Conservation (phyloP, 92 coral and sea anemone genomes). For the Porites evermanni region DNA sequence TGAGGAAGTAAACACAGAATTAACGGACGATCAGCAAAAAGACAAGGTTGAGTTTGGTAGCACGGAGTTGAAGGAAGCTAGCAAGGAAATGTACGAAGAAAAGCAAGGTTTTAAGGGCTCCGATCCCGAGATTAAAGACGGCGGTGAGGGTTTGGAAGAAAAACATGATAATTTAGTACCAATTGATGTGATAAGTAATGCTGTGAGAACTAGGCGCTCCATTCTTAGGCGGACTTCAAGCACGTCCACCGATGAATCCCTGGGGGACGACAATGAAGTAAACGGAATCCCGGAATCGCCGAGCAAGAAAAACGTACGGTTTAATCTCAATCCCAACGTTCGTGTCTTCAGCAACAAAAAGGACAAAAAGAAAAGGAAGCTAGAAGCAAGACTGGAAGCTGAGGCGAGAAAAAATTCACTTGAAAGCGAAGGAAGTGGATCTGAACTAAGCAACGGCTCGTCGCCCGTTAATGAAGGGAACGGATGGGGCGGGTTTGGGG, state of each 20-base stretch:
- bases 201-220: conserved; percentile 65
- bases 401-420: conserved; percentile 39
- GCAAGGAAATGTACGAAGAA: neutral
- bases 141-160: conserved; percentile 7
- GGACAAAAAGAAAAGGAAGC: conserved; percentile 89
- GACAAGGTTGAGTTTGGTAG: neutral
- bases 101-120: neutral
- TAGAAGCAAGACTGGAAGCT: conserved; percentile 69
- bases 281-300: conserved; percentile 82
- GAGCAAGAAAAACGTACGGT: conserved; percentile 91
- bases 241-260: conserved; percentile 84
- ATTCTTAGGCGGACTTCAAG: conserved; percentile 85
- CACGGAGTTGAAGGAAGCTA: neutral
- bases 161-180: conserved; percentile 32
- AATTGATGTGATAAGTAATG: conserved; percentile 41
- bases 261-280: conserved; percentile 70
- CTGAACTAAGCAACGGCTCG: conserved; percentile 41
- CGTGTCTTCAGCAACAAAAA: conserved; percentile 96
- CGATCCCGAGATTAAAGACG: conserved; percentile 2
- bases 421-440: conserved; percentile 46
- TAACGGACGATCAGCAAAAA: conserved; percentile 1
- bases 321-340: conserved; percentile 91
- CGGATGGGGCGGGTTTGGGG: conserved; percentile 38
- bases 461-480: conserved; percentile 42
- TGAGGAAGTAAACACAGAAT: conserved; percentile 16